Evolutionary conservation across 2,113 vertebrate genomes (phyloP).

Genomic region (Coptodon bakossiorum): DNA sequence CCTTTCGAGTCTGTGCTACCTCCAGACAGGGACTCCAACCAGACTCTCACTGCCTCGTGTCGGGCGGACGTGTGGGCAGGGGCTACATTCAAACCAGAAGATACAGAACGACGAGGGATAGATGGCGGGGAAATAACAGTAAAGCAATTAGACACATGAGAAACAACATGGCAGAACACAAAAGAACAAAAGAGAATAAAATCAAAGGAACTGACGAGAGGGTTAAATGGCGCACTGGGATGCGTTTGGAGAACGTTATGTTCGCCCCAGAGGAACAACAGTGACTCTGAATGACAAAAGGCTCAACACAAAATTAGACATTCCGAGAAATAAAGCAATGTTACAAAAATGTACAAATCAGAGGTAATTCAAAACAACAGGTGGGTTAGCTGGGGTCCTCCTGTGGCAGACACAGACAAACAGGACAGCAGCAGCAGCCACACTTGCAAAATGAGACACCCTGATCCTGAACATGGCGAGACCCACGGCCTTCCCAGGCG

Average conservation of each 20-base stretch:
- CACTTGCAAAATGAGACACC: neutral
- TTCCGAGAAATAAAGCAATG: conserved; percentile 3
- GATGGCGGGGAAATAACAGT: conserved; percentile 54
- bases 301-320: conserved; percentile 50
- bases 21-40: conserved; percentile 96
- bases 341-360: conserved; percentile 25
- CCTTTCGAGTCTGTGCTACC: conserved; percentile 79
- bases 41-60: conserved; percentile 92
- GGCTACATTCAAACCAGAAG: conserved; percentile 79
- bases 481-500: neutral
- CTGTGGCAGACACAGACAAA: conserved; percentile 3
- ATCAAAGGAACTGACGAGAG: conserved; percentile 27
- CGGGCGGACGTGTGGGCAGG: conserved; percentile 84
- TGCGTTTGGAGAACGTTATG: neutral
- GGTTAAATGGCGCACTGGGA: conserved; percentile 33
- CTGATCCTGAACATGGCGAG: neutral
- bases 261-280: conserved; percentile 22
- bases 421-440: conserved; percentile 33
- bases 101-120: conserved; percentile 40
- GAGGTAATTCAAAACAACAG: conserved; percentile 16
- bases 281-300: conserved; percentile 21
- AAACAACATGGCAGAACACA: conserved; percentile 47
- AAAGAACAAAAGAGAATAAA: conserved; percentile 49
- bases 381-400: conserved; percentile 24
- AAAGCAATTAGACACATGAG: conserved; percentile 62